Evolutionary conservation across 1,140 invertebrate species (phyloP), one percentile per base, ranked within the genome.

Genomic region (Mamestra configurata): DNA sequence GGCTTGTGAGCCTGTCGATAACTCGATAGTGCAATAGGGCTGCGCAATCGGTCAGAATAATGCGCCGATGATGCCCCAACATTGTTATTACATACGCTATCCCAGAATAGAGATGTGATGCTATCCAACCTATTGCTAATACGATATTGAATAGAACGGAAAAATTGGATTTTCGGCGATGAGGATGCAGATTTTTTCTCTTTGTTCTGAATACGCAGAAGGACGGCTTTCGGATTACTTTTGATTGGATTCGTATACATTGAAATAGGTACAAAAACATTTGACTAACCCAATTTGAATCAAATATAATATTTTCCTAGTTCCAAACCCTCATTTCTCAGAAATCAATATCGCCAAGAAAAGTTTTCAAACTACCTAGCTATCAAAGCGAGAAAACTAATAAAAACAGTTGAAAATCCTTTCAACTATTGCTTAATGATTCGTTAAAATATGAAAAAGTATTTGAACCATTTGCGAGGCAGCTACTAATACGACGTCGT

Each of bases 401-500:
- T 49, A 61, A 64, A 61, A 49, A 70, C 73, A 64, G 59, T 46
- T 64, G 43, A 66, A 76, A 76, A 86, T 81, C 35, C 24, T 76
- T 84, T 87, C 81, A 84, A 79, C 83, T 88, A 84, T 82, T 82
- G 84, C 82, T 84, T 88, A 86, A 86, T 89, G 86, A 88, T 86
- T 88, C 85, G 83, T 86, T 89, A 82, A 80, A 87, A 84, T 86
- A 87, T 86, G 86, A 91, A 90, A 90, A 90, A 88, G 86, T 88
- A 87, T 87, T 89, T 87, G 82, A 86, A 81, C 82, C 84, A 84
- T 84, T 89, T 86, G 88, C 86, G 84, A 88, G 90, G 91, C 88
- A 88, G 88, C 86, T 90, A 91, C 79, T 88, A 92, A 92, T 87
- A 93, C 88, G 86, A 86, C 84, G 82, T 83, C 87, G 77, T 85